Base-by-base conservation (phyloP, 2,113 vertebrate species). In the Phalacrocorax carbo region DNA sequence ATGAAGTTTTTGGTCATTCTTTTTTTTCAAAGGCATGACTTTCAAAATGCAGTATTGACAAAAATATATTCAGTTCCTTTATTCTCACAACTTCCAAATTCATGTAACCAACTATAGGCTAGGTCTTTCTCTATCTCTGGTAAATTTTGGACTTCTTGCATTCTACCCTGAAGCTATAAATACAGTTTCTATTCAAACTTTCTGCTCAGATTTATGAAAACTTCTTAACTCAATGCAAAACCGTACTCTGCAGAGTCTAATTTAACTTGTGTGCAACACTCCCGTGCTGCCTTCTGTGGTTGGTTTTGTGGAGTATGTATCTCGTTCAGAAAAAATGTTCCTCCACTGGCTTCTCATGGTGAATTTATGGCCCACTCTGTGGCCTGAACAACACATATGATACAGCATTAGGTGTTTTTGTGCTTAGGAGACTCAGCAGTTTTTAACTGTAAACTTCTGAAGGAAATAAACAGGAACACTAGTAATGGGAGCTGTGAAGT, bases 221-320 rank as follows among this genome's bases (percentile, higher is more conserved):
- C 6, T 27, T 36, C 11, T 57, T 44, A 54, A 78, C 5, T 21
- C 5, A 21, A 21, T 4, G 2, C 32, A 51, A 77, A 60, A 51
- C 2, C 19, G 79, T 70, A 36, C 3, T n/a, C 22, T 11, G 9
- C 51, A 32, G 9, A 60, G 13, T 49, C 26, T 20, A n/a, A 49
- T 58, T 49, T 57, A 60, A 55, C 36, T 32, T 12, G 11, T 38
- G 26, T 11, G 6, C n/a, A 82, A 70, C 10, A 36, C 10, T 36
- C 5, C 11, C 5, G 9, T 30, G 16, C 10, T 1, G 0, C 1
- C 14, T 51, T 73, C 27, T 71, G 30, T 54, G 34, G 38, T 0
- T 42, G 17, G 22, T 66, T 70, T 54, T 51, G 34, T 79, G 61
- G 13, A 60, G 27, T 49, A 32, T 1, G 1, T 34, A 27, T 46